Base-by-base conservation (phyloP, 2,113 vertebrate species). In the Odobenus rosmarus region DNA sequence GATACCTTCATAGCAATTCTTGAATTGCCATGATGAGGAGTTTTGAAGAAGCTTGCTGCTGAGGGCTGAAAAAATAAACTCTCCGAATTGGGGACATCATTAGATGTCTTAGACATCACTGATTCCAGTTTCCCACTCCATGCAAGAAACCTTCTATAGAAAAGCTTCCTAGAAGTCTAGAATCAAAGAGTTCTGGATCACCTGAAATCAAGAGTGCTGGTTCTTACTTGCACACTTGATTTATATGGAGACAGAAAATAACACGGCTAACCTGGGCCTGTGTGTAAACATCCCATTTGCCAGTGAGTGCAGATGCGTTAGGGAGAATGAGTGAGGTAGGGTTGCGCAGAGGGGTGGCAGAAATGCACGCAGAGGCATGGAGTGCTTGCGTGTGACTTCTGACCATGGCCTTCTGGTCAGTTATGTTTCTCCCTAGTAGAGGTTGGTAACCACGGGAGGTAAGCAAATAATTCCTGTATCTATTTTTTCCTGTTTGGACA, bases 331-430 rank as follows among this genome's bases (percentile, higher is more conserved):
- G 9, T 0, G 10, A 21, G 80, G 31, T 15, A 24, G 64, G 36
- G 10, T 10, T 46, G 88, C 69, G 7, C 2, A n/a, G 76, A 21
- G 13, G 62, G 3, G 14, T 4, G 53, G 9, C 12, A 4, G 21
- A 3, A 4, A 33, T 7, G 7, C 18, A 14, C 18, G 0, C n/a
- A 0, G 8, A 24, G 0, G 4, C 0, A 0, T 5, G 16, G 83
- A 33, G 55, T 5, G 10, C 12, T 16, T 6, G 42, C 19, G 0
- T 4, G 2, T 5, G 46, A 39, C 85, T 83, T 42, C 10, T 24
- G 31, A 14, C 62, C 11, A 0, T 0, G 0, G 64, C 31, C 46
- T 33, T 21, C 83, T 53, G 36, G 33, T 23, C 62, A 31, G 46
- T n/a, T 1, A 0, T 1, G 31, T 67, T 24, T 21, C 76, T 57